These are phyloP conservation scores for Polyommatus iphigenia DNA, from an alignment of 2,888 invertebrate genomes.

Conservation along the genomic window DNA sequence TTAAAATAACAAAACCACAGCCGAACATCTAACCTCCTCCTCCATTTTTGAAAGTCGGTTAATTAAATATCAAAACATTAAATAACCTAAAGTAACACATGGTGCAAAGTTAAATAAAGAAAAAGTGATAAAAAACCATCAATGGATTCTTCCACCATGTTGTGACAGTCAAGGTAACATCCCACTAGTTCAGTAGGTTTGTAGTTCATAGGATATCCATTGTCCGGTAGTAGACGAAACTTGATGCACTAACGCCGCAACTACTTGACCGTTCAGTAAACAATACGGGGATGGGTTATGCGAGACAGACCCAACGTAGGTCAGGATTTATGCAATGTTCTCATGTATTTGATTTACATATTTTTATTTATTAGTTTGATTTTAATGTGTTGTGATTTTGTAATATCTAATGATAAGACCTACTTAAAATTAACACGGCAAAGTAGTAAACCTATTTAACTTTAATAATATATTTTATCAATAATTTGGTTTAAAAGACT, in stretches of 20 bases:
- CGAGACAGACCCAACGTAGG: conserved; percentile 33
- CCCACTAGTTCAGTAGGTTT: conserved; percentile 51
- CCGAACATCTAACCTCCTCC: no score
- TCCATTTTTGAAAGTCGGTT: no score
- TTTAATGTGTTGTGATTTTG: no score
- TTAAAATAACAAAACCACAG: neutral
- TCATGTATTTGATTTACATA: no score
- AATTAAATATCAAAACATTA: neutral
- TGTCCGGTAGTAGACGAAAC: conserved; percentile 65
- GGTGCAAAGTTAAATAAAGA: neutral
- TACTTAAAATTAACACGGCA: no score
- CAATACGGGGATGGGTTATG: conserved; percentile 37
- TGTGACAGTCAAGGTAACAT: conserved; percentile 31
- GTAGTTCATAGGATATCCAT: conserved; percentile 52
- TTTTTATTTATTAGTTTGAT: no score
- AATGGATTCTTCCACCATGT: neutral
- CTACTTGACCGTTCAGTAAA: conserved; percentile 23
- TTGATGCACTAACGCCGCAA: conserved; percentile 41
- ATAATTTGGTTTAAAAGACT: neutral
- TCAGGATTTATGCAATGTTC: neutral
- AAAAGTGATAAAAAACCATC: neutral
- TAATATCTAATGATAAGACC: no score
- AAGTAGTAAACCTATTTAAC: no score
- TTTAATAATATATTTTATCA: neutral
- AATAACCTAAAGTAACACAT: neutral